A percentile compares a stretch with the other conserved stretches of the same genome.
phyloP scores from a whole-genome alignment of 2,888 invertebrate species.

The Meiosimyza decipiens region DNA sequence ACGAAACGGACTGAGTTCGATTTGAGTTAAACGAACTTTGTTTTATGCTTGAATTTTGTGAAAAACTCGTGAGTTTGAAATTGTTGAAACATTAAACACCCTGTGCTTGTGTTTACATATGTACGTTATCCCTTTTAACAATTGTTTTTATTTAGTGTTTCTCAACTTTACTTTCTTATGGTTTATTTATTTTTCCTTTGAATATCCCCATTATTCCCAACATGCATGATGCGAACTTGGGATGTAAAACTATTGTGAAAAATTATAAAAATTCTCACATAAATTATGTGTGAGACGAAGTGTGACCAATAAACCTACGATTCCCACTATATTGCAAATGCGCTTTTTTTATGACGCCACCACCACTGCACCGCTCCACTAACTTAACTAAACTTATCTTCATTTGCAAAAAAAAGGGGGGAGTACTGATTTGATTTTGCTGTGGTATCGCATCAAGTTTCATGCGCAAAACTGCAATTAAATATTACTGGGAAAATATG shows the following conservation, averaged over 20 bases:
- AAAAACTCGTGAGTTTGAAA: too few relatives aligned
- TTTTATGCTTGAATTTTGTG: too few relatives aligned
- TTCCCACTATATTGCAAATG: slow-evolving; percentile 42
- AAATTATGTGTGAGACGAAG: slow-evolving; percentile 63
- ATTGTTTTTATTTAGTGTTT: not conserved
- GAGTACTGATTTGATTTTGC: too few relatives aligned
- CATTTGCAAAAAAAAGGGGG: slow-evolving; percentile 10
- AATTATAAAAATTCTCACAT: slow-evolving; percentile 54
- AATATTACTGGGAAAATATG: slow-evolving; percentile 60
- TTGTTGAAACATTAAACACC: not conserved
- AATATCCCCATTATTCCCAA: not conserved
- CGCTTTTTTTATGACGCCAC: not conserved
- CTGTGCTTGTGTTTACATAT: not conserved
- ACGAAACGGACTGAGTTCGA: too few relatives aligned
- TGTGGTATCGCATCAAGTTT: slow-evolving; percentile 14
- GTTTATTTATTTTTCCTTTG: slow-evolving; percentile 17
- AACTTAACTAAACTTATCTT: not conserved
- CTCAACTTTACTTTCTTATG: not conserved
- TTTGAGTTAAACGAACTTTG: too few relatives aligned
- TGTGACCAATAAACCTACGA: slow-evolving; percentile 63
- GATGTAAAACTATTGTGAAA: not conserved
- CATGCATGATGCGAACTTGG: slow-evolving; percentile 3
- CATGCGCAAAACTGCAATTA: slow-evolving; percentile 52
- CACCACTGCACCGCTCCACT: slow-evolving; percentile 24
- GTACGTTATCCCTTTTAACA: slow-evolving; percentile 17